Evolutionary conservation across 2,797 vertebrate genomes (phyloP), one percentile per base, ranked within the genome.

Genomic region (Acridotheres tristis): DNA sequence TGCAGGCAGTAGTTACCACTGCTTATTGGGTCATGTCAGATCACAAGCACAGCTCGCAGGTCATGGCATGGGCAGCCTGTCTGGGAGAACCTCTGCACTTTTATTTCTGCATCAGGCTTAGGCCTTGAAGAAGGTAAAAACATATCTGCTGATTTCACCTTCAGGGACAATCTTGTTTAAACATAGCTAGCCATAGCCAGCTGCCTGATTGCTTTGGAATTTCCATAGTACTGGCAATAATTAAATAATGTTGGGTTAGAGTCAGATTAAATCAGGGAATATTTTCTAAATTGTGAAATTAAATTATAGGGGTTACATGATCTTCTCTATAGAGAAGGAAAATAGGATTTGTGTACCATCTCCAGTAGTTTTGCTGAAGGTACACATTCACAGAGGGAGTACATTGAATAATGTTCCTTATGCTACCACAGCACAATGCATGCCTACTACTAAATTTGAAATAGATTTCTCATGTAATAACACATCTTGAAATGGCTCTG

Each of bases 11-110:
- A 30, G 51, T 40, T 40, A 58, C 6, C 29, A 7, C 29, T 51
- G 45, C 21, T 32, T 51, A 38, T 32, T n/a, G 25, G 17, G 38
- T 71, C 38, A 16, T 13, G 10, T 18, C 32, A 29, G 42, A 36
- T 25, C 54, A n/a, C 9, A 43, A 43, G 21, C 2, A 3, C 29
- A 80, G 22, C 40, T 59, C 0, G 0, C 16, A 43, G 18, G 11
- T 14, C 25, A 34, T 5, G 13, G 30, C 43, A 21, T 7, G 1
- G 12, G 36, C 22, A 79, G 9, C 27, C n/a, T 67, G 11, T 32
- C 38, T 61, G 77, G 26, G 57, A 75, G 14, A 82, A 59, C 7
- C 5, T 78, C 63, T 82, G 27, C 32, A 50, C 8, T 32, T 72
- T 34, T 48, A 58, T 76, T 73, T 79, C 30, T 62, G 38, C 38